These are phyloP conservation scores for Arizona elegans DNA, from an alignment of 2,113 vertebrate species.

Conservation along the genomic window DNA sequence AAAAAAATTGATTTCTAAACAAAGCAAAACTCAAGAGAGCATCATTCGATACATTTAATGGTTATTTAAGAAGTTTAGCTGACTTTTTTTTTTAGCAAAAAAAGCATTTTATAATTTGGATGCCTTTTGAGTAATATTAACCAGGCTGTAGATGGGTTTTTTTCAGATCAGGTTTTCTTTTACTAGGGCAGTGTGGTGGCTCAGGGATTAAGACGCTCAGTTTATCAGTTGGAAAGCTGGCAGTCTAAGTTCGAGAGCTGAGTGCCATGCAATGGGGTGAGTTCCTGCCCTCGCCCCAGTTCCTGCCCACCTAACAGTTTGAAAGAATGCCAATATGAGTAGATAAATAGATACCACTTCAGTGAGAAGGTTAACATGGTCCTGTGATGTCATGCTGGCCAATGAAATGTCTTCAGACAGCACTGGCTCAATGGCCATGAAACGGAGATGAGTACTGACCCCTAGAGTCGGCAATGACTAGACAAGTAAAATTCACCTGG, in stretches of 20 bases:
- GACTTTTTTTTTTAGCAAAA: neutral
- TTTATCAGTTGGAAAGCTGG: neutral
- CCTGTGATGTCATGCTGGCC: neutral
- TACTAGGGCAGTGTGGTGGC: neutral
- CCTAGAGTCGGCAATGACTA: neutral
- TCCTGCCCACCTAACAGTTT: neutral
- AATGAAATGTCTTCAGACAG: neutral
- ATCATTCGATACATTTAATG: neutral
- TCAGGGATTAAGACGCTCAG: too few relatives aligned
- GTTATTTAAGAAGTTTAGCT: neutral
- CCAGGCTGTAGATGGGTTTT: neutral
- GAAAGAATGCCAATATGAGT: neutral
- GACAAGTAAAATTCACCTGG: neutral
- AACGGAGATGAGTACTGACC: neutral
- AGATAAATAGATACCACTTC: neutral
- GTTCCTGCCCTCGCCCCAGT: neutral
- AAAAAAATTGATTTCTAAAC: neutral
- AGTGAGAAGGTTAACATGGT: neutral
- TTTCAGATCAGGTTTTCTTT: neutral
- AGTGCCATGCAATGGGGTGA: neutral
- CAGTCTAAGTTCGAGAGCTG: neutral
- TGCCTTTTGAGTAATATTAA: neutral
- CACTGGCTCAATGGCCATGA: neutral
- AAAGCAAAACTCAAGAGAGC: neutral
- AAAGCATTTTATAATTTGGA: neutral